phyloP scores from a whole-genome alignment of 2,797 vertebrate species.

The Natrix natrix region DNA sequence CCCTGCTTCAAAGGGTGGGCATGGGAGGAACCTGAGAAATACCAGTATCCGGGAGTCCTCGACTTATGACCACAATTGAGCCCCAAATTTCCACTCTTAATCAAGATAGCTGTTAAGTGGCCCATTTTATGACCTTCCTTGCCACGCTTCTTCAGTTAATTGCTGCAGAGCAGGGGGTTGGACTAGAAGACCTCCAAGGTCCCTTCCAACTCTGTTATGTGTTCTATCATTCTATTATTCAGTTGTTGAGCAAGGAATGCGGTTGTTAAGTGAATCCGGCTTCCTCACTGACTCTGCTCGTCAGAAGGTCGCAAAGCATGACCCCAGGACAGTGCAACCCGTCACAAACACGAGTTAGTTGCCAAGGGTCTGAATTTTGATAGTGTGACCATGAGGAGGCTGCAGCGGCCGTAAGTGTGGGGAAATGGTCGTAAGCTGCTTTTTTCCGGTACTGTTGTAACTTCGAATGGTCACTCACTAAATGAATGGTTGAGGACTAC shows the following conservation, averaged over 20 bases:
- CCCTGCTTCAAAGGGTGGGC: too few relatives aligned
- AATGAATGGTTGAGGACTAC: background rate
- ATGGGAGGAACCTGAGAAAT: too few relatives aligned
- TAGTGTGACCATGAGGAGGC: background rate
- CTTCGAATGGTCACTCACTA: background rate
- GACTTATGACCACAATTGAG: too few relatives aligned
- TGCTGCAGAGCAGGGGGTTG: background rate
- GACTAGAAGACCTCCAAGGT: background rate
- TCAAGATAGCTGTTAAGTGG: background rate
- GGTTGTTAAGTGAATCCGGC: background rate
- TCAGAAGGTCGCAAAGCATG: too few relatives aligned
- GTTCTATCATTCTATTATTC: background rate
- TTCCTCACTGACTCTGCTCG: background rate
- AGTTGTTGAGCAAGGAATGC: background rate
- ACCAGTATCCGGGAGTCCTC: too few relatives aligned
- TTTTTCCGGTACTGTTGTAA: too few relatives aligned
- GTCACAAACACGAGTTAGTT: background rate
- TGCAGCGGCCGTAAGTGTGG: background rate
- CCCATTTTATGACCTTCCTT: background rate
- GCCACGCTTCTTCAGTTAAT: background rate
- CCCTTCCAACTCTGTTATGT: background rate
- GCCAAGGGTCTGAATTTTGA: background rate
- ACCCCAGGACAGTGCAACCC: background rate
- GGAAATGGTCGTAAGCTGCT: rapidly evolving
- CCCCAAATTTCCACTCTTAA: background rate